A percentile compares a stretch with the other conserved stretches of the same genome.
phyloP scores from a whole-genome alignment of 2,888 invertebrate genomes.

The Lasioglossum figueresi region DNA sequence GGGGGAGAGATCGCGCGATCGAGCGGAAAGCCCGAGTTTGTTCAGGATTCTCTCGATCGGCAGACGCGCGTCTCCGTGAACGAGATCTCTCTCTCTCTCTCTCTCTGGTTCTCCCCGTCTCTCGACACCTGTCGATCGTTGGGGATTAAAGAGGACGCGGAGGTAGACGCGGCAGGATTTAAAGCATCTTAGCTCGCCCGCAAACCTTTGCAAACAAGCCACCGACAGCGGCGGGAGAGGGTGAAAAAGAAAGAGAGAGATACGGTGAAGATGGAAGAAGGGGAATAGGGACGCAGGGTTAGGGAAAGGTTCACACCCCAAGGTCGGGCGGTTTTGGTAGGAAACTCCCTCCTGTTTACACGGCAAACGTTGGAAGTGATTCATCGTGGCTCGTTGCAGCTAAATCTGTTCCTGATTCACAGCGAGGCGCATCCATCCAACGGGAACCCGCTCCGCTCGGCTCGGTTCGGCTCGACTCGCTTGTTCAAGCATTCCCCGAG shows the following conservation, averaged over 20 bases:
- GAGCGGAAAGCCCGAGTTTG: conserved; percentile 61
- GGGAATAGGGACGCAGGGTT: not conserved
- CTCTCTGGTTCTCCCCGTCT: conserved; percentile 23
- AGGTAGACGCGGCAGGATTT: conserved; percentile 62
- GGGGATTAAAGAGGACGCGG: conserved; percentile 75
- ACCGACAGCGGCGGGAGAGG: not conserved
- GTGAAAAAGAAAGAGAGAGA: not conserved
- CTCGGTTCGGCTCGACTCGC: too few relatives aligned
- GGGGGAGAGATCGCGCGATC: conserved; percentile 52
- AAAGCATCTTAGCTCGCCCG: conserved; percentile 47
- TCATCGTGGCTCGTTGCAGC: conserved; percentile 66
- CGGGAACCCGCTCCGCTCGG: not conserved
- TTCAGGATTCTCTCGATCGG: conserved; percentile 60
- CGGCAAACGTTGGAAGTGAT: conserved; percentile 69
- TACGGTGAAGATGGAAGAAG: not conserved
- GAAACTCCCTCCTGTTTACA: conserved; percentile 71
- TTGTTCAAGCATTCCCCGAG: not conserved
- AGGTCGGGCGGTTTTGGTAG: conserved; percentile 50
- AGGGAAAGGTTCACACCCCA: conserved; percentile 33
- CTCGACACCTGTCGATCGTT: conserved; percentile 75
- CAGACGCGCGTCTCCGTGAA: conserved; percentile 39
- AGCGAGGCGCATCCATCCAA: conserved; percentile 11
- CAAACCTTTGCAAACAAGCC: conserved; percentile 49
- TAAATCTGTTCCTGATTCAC: conserved; percentile 67
- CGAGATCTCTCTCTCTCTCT: conserved; percentile 19